Evolutionary conservation across 1,140 invertebrate species (phyloP).

Genomic region (Charaxes varanes): DNA sequence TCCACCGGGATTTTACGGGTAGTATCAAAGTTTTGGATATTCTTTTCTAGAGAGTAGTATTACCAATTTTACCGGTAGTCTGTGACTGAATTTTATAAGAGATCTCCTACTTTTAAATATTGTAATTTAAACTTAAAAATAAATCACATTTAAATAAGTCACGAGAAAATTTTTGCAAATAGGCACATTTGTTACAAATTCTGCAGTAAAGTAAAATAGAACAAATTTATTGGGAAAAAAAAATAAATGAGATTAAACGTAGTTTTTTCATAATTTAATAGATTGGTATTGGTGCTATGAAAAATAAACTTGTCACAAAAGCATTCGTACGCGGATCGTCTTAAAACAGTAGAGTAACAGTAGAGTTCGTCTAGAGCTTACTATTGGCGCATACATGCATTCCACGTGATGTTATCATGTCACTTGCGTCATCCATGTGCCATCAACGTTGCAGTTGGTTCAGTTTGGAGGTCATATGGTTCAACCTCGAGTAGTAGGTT

Average conservation of each 20-base stretch:
- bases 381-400: slow-evolving; percentile 34
- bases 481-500: slow-evolving; percentile 12
- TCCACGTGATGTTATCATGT: slow-evolving; percentile 32
- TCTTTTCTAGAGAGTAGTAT: slow-evolving; percentile 63
- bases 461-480: slow-evolving; percentile 18
- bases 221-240: slow-evolving; percentile 50
- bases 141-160: slow-evolving; percentile 36
- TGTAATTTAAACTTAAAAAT: slow-evolving; percentile 42
- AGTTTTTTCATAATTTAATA: too few species aligned
- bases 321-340: slow-evolving; percentile 34
- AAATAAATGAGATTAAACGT: too few species aligned
- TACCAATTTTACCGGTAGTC: slow-evolving; percentile 61
- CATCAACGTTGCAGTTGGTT: slow-evolving; percentile 40
- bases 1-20: slow-evolving; percentile 41
- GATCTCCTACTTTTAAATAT: slow-evolving; percentile 55
- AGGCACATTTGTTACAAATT: slow-evolving; percentile 44
- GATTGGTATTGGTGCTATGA: slow-evolving; percentile 62
- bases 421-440: slow-evolving; percentile 62
- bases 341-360: slow-evolving; percentile 41
- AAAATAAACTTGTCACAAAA: slow-evolving; percentile 23
- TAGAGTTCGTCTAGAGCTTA: slow-evolving; percentile 53
- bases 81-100: slow-evolving; percentile 71
- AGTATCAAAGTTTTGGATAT: slow-evolving; percentile 58
- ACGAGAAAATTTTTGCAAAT: slow-evolving; percentile 36
- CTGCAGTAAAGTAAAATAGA: slow-evolving; percentile 45